A percentile compares a stretch with the other conserved stretches of the same genome.
These are phyloP conservation scores for Murina feae DNA, from an alignment of 2,113 vertebrate genomes.

Conservation along the genomic window DNA sequence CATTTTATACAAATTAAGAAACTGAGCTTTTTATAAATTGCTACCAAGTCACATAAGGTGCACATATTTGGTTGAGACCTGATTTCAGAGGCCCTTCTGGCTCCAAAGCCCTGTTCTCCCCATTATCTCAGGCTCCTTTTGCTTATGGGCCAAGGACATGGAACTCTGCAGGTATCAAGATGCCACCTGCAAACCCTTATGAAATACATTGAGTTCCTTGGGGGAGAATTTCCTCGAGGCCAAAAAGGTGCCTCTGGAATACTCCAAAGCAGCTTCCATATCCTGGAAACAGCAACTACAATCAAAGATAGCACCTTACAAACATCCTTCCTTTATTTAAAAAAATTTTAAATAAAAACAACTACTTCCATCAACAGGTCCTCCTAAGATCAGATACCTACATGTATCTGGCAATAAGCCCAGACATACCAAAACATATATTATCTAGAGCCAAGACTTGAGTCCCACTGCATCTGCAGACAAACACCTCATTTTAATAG, in stretches of 20 bases:
- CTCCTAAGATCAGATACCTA: slow-evolving; percentile 49
- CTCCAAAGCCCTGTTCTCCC: neutral
- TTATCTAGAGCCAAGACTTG: slow-evolving; percentile 77
- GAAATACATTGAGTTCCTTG: neutral
- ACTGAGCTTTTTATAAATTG: neutral
- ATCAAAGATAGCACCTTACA: slow-evolving; percentile 69
- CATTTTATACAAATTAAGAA: neutral
- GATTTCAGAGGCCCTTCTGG: neutral
- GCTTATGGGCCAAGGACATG: neutral
- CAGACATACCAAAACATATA: slow-evolving; percentile 73
- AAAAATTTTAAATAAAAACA: neutral
- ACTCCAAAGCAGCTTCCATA: slow-evolving; percentile 39
- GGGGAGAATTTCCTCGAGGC: slow-evolving; percentile 21
- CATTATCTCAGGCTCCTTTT: neutral
- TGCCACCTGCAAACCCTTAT: neutral
- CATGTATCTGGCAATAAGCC: slow-evolving; percentile 59
- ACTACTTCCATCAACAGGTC: neutral
- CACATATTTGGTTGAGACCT: neutral
- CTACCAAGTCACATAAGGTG: neutral
- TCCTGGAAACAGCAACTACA: slow-evolving; percentile 67
- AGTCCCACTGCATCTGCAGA: slow-evolving; percentile 68
- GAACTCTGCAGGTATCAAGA: neutral
- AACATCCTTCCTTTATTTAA: slow-evolving; percentile 65
- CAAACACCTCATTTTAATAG: slow-evolving; percentile 63
- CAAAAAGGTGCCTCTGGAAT: slow-evolving; percentile 44